Conservation (phyloP, 2,888 invertebrate species). For the Thymelicus acteon region DNA sequence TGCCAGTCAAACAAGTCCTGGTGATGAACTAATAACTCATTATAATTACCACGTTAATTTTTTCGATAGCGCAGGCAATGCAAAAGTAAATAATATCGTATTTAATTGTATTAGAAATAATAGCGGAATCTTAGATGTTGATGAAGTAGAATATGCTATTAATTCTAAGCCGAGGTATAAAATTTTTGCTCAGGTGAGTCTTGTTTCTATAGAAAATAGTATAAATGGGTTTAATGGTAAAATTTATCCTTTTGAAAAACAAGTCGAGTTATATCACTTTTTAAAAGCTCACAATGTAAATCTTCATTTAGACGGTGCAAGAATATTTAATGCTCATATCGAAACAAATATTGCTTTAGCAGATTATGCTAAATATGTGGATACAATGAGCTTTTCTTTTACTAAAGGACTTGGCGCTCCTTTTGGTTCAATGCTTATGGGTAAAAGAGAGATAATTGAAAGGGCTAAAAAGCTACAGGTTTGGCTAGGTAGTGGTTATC, state of each 20-base stretch:
- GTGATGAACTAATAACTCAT: neutral
- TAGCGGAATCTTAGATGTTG: neutral
- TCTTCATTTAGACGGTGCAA: neutral
- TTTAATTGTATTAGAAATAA: neutral
- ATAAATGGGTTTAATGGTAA: neutral
- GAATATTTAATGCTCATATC: neutral
- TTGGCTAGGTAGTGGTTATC: conserved; percentile 30
- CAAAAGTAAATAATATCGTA: neutral
- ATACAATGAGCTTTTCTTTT: conserved; percentile 32
- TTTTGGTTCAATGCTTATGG: conserved; percentile 32
- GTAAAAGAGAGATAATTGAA: conserved; percentile 32
- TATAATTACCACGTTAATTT: neutral
- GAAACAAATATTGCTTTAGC: neutral
- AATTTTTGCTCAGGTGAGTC: conserved; percentile 1
- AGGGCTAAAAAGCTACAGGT: conserved; percentile 30
- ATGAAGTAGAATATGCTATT: conserved; percentile 1
- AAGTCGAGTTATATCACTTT: neutral
- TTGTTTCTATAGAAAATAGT: neutral
- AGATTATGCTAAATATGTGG: conserved; percentile 25
- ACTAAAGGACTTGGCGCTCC: conserved; percentile 30
- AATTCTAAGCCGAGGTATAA: neutral
- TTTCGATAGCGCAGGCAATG: neutral
- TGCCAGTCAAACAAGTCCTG: conserved; percentile 1
- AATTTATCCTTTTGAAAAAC: neutral
- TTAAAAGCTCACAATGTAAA: neutral